A percentile compares a stretch with the other conserved stretches of the same genome.
Evolutionary conservation across 2,797 vertebrate species (phyloP).

Genomic region (Pangasius mekongensis): DNA sequence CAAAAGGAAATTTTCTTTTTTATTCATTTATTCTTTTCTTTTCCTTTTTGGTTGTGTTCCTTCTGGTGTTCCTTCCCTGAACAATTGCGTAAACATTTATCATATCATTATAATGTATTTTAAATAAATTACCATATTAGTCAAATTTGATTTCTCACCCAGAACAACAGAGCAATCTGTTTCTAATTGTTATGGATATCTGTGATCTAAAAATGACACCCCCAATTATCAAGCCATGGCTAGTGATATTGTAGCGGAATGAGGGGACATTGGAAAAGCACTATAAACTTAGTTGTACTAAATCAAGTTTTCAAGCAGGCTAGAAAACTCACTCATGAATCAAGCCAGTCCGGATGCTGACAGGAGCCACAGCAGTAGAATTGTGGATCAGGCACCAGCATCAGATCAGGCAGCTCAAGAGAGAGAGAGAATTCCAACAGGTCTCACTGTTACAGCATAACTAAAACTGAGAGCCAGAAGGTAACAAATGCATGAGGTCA

Average conservation of each 20-base stretch:
- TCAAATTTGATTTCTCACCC: neutral
- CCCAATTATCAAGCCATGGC: neutral
- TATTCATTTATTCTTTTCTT: neutral
- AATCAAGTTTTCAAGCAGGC: neutral
- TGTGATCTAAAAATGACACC: neutral
- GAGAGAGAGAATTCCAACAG: no score
- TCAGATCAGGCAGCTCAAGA: neutral
- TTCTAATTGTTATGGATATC: neutral
- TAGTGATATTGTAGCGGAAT: neutral
- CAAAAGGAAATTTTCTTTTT: conserved; percentile 54
- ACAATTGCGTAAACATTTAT: neutral
- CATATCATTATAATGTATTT: neutral
- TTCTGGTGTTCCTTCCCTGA: conserved; percentile 11
- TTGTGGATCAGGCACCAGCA: neutral
- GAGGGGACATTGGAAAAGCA: neutral
- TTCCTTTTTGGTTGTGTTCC: neutral
- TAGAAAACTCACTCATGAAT: neutral
- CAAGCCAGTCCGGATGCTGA: neutral
- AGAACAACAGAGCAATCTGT: neutral
- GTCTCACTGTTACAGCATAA: no score
- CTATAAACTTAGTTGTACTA: neutral
- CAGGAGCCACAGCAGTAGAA: neutral
- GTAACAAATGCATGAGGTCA: neutral
- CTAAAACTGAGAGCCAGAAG: no score
- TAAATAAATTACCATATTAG: neutral